Conservation (phyloP, 2,888 invertebrate species). For the Acleris literana region DNA sequence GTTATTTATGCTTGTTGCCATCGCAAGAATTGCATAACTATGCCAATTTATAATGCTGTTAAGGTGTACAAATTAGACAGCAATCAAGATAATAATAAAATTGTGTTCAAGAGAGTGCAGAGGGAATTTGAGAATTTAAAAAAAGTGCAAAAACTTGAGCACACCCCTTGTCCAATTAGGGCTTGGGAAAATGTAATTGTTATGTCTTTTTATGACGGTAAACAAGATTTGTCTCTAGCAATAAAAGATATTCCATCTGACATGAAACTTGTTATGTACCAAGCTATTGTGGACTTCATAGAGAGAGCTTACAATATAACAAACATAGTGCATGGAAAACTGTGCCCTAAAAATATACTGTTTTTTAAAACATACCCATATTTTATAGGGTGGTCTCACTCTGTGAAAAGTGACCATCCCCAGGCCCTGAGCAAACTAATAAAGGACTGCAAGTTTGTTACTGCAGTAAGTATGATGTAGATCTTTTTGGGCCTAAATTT, state of each 20-base stretch:
- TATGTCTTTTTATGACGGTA: neutral
- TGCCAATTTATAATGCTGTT: conserved; percentile 8
- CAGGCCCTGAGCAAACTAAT: conserved; percentile 20
- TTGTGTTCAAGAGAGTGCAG: conserved; percentile 9
- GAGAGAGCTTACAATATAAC: conserved; percentile 11
- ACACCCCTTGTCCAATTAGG: neutral
- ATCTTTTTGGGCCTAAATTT: neutral
- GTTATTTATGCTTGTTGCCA: conserved; percentile 9
- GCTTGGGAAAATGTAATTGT: conserved; percentile 19
- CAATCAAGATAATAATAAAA: conserved; percentile 1
- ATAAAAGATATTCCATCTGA: conserved; percentile 3
- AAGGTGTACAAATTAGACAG: conserved; percentile 16
- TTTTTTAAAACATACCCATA: neutral
- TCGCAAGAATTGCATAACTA: neutral
- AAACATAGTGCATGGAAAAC: conserved; percentile 16
- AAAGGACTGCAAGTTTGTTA: conserved; percentile 21
- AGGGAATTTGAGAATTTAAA: conserved; percentile 16
- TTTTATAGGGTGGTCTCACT: conserved; percentile 25
- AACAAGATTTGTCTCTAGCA: neutral
- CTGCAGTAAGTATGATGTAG: conserved; percentile 11
- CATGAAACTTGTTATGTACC: neutral
- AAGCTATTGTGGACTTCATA: conserved; percentile 4
- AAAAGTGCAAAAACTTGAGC: neutral
- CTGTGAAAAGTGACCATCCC: conserved; percentile 15
- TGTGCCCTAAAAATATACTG: conserved; percentile 5